A percentile compares a stretch with the other conserved stretches of the same genome.
Evolutionary conservation across 2,113 vertebrate genomes (phyloP).

Genomic region (Nyctereutes procyonoides): DNA sequence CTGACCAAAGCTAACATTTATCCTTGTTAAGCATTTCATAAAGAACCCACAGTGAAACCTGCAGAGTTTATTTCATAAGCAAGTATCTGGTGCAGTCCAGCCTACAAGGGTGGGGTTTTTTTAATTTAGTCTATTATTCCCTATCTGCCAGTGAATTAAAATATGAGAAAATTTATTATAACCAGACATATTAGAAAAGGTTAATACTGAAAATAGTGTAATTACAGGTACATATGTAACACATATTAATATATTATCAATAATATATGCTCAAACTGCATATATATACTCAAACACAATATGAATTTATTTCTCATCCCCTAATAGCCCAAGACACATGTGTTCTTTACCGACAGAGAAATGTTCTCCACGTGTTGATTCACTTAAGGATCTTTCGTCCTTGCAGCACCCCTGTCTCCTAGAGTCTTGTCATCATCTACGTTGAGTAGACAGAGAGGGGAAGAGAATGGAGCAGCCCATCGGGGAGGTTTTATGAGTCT

Average conservation of each 20-base stretch:
- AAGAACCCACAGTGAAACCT: background rate
- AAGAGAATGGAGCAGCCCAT: background rate
- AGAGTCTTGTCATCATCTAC: background rate
- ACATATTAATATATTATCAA: background rate
- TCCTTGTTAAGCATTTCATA: background rate
- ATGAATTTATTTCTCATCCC: background rate
- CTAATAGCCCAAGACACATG: background rate
- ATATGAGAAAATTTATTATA: conserved; percentile 4
- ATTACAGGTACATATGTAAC: background rate
- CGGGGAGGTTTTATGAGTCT: background rate
- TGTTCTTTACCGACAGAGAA: background rate
- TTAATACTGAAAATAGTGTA: background rate
- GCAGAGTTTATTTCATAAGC: conserved; percentile 4
- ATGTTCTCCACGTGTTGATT: background rate
- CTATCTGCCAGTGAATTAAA: background rate
- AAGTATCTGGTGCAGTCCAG: background rate
- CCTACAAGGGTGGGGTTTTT: background rate
- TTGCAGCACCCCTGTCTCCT: background rate
- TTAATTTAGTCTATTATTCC: background rate
- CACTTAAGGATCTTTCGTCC: background rate
- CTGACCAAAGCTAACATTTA: background rate
- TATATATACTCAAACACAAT: background rate
- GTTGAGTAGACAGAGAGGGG: background rate
- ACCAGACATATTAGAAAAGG: background rate
- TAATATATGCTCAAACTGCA: background rate